These are phyloP conservation scores for Eonycteris spelaea DNA, from an alignment of 2,113 vertebrate species.

Conservation along the genomic window DNA sequence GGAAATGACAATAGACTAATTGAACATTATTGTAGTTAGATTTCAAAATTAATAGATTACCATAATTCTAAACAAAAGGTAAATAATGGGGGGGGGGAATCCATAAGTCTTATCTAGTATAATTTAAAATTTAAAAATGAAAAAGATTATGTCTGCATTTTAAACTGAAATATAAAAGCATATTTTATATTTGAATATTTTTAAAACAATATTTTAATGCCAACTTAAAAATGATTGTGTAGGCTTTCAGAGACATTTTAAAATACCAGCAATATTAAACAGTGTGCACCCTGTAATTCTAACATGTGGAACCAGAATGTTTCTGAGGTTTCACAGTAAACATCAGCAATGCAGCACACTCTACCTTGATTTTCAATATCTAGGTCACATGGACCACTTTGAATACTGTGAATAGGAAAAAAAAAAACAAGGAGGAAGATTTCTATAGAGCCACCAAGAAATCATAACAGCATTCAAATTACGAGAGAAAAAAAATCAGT, in stretches of 20 bases:
- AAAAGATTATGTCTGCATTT: constrained; percentile 34
- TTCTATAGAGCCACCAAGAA: constrained; percentile 61
- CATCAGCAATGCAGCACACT: constrained; percentile 76
- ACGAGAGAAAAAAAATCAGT: not conserved
- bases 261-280: constrained; percentile 58
- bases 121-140: constrained; percentile 34
- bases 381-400: constrained; percentile 72
- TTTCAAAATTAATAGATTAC: constrained; percentile 28
- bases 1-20: not conserved
- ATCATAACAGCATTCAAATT: not conserved
- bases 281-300: constrained; percentile 60
- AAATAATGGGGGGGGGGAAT: not conserved
- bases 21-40: not conserved
- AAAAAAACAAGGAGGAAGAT: constrained; percentile 48
- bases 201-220: constrained; percentile 53
- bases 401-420: constrained; percentile 60
- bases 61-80: constrained; percentile 17
- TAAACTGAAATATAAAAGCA: not conserved
- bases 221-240: constrained; percentile 49
- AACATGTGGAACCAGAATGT: constrained; percentile 69
- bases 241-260: constrained; percentile 53
- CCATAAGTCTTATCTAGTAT: not conserved
- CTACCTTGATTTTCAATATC: constrained; percentile 76
- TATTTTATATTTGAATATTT: constrained; percentile 9
- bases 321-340: constrained; percentile 69